phyloP scores from a whole-genome alignment of 2,888 invertebrate species.

The Pandemis corylana region DNA sequence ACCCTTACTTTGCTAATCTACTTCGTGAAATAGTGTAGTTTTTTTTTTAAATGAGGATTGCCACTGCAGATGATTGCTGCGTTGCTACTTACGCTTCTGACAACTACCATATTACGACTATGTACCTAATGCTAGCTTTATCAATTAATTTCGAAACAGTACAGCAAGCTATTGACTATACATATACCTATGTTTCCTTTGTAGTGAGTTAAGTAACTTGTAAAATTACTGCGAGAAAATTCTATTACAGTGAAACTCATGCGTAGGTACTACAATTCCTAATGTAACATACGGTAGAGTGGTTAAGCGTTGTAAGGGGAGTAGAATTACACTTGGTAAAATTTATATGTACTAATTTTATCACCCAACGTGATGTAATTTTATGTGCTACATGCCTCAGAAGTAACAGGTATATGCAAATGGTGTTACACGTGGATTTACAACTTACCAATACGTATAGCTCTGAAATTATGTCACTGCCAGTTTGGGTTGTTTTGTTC shows the following conservation, averaged over 20 bases:
- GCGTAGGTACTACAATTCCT: slow-evolving; percentile 5
- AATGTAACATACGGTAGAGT: slow-evolving; percentile 6
- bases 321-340: slow-evolving; percentile 17
- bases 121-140: too few species aligned
- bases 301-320: slow-evolving; percentile 1
- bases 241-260: slow-evolving; percentile 25
- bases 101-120: too few species aligned
- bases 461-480: background rate
- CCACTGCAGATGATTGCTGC: too few species aligned
- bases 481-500: background rate
- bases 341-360: slow-evolving; percentile 25
- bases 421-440: background rate
- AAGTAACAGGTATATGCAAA: background rate
- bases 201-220: background rate
- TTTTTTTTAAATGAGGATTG: too few species aligned
- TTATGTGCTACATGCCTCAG: background rate
- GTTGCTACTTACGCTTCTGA: too few species aligned
- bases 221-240: slow-evolving; percentile 27
- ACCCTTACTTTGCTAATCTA: too few species aligned
- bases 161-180: too few species aligned
- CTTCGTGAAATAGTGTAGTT: too few species aligned
- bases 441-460: background rate
- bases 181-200: too few species aligned
- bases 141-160: too few species aligned
- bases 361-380: slow-evolving; percentile 15